Conservation (phyloP, 2,113 vertebrate species). For the Heterocephalus glaber region DNA sequence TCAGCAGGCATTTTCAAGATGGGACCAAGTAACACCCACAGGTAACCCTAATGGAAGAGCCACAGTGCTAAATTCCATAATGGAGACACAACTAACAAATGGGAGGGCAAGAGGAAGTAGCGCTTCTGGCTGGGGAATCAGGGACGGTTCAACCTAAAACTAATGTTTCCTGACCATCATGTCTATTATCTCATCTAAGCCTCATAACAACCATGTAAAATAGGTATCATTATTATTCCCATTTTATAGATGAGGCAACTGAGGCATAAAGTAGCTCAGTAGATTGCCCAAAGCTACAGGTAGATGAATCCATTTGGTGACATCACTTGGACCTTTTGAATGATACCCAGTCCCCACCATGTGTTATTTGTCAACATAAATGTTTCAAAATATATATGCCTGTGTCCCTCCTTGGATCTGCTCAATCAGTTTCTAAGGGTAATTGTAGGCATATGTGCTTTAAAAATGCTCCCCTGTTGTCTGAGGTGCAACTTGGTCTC, state of each 20-base stretch:
- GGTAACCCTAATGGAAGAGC: background rate
- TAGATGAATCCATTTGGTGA: background rate
- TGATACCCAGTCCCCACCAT: background rate
- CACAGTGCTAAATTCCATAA: background rate
- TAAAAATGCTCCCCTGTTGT: background rate
- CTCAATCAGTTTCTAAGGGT: background rate
- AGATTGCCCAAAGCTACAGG: background rate
- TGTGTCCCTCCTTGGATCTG: background rate
- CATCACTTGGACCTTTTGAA: background rate
- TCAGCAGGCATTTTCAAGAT: background rate
- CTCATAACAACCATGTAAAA: background rate
- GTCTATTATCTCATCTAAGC: background rate
- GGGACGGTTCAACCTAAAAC: background rate
- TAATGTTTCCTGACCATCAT: background rate
- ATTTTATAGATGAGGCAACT: slow-evolving; percentile 8
- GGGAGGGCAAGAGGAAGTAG: background rate
- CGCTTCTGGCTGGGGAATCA: background rate
- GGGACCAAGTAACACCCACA: background rate
- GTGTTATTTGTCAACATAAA: background rate
- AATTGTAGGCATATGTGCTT: background rate
- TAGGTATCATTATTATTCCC: background rate
- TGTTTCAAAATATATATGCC: background rate
- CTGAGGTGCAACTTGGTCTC: background rate
- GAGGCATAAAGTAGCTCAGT: background rate
- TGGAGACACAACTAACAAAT: background rate